A percentile compares a stretch with the other conserved stretches of the same genome.
These are phyloP conservation scores for Melieria picta DNA, from an alignment of 2,888 invertebrate species.

Conservation along the genomic window DNA sequence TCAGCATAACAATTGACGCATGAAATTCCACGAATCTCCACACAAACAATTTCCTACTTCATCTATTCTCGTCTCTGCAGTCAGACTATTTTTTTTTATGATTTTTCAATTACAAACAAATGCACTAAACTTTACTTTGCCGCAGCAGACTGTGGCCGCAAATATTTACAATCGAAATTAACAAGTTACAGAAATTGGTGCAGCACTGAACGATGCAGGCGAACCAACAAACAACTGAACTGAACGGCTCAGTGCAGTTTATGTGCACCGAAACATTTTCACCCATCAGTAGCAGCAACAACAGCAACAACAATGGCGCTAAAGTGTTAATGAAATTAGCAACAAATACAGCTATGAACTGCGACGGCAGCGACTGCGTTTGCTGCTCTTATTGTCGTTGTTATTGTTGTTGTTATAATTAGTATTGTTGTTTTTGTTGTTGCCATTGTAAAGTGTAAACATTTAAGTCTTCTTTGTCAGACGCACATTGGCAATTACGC, in stretches of 20 bases:
- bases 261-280: not conserved
- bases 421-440: not conserved
- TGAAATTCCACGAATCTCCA: too few relatives aligned
- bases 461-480: slow-evolving; percentile 7
- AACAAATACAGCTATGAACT: slow-evolving; percentile 41
- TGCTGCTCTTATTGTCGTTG: slow-evolving; percentile 1
- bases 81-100: too few relatives aligned
- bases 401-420: not conserved
- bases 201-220: not conserved
- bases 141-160: not conserved
- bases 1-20: too few relatives aligned
- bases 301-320: slow-evolving; percentile 23
- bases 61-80: too few relatives aligned
- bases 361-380: not conserved
- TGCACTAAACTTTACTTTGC: too few relatives aligned
- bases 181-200: slow-evolving; percentile 22
- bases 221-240: too few relatives aligned
- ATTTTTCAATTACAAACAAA: too few relatives aligned
- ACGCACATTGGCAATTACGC: not conserved
- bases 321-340: slow-evolving; percentile 60
- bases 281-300: slow-evolving; percentile 13
- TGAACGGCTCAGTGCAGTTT: slow-evolving; percentile 1
- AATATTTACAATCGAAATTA: slow-evolving; percentile 26
- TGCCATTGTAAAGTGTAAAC: slow-evolving; percentile 24
- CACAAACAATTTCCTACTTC: too few relatives aligned